phyloP scores from a whole-genome alignment of 1,140 invertebrate genomes.

The Berghia stephanieae region DNA sequence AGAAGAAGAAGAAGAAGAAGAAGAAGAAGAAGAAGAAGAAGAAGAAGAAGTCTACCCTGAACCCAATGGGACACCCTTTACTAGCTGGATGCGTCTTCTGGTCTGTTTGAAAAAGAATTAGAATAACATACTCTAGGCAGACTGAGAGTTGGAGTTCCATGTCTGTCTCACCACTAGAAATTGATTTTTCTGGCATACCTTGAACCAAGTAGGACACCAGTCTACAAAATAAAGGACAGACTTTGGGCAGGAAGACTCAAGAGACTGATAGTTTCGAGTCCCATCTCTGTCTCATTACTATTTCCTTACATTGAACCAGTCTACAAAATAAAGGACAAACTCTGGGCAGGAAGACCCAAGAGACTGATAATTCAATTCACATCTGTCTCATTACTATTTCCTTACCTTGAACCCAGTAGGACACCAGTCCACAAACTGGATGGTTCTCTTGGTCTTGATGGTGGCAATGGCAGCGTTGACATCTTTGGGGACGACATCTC shows the following conservation, averaged over 20 bases:
- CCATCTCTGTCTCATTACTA: too few relatives aligned
- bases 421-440: conserved; percentile 87
- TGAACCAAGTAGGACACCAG: background rate
- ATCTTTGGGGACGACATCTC: conserved; percentile 72
- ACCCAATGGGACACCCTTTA: background rate
- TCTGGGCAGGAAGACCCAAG: too few relatives aligned
- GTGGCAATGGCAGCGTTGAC: conserved; percentile 67
- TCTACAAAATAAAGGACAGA: too few relatives aligned
- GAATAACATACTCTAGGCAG: background rate
- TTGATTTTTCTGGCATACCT: background rate
- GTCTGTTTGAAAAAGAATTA: background rate
- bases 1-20: background rate
- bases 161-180: too few relatives aligned
- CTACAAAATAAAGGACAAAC: too few relatives aligned
- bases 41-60: too few relatives aligned
- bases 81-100: background rate
- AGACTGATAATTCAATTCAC: conserved; percentile 69
- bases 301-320: too few relatives aligned
- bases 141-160: too few relatives aligned
- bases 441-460: conserved; percentile 70
- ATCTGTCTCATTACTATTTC: conserved; percentile 81
- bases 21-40: background rate
- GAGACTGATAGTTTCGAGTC: too few relatives aligned
- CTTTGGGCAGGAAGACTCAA: too few relatives aligned
- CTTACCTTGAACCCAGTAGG: conserved; percentile 75